These are phyloP conservation scores for Lateolabrax maculatus DNA, from an alignment of 2,797 vertebrate genomes.

Conservation along the genomic window DNA sequence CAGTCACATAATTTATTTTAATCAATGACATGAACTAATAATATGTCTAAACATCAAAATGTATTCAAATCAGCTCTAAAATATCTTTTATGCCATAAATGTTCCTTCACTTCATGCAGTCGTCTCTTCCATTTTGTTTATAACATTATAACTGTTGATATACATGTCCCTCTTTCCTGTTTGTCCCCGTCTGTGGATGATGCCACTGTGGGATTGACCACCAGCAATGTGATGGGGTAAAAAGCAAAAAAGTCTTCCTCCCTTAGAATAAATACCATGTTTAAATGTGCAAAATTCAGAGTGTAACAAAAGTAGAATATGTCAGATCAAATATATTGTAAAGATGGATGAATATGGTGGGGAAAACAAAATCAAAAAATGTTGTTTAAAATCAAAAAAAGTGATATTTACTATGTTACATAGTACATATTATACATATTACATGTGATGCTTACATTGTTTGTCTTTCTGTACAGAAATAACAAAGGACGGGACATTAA, in stretches of 20 bases:
- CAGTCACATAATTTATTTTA: slow-evolving; percentile 55
- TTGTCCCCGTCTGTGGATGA: slow-evolving; percentile 65
- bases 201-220: slow-evolving; percentile 66
- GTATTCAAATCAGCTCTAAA: slow-evolving; percentile 21
- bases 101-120: slow-evolving; percentile 18
- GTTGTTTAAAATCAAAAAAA: not conserved
- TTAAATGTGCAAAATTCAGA: not conserved
- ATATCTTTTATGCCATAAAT: not conserved
- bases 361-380: no score
- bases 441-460: not conserved
- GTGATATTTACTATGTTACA: not conserved
- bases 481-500: slow-evolving; percentile 99
- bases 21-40: slow-evolving; percentile 1
- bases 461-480: slow-evolving; percentile 80
- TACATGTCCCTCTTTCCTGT: slow-evolving; percentile 61
- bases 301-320: not conserved
- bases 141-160: slow-evolving; percentile 39
- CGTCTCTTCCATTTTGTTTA: slow-evolving; percentile 29
- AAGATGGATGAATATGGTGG: not conserved
- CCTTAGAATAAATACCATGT: slow-evolving; percentile 12
- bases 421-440: no score
- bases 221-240: slow-evolving; percentile 90
- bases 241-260: slow-evolving; percentile 40
- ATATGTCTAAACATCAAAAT: slow-evolving; percentile 17
- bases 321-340: not conserved